Conservation (phyloP, 2,888 invertebrate genomes). For the Eupithecia inturbata region DNA sequence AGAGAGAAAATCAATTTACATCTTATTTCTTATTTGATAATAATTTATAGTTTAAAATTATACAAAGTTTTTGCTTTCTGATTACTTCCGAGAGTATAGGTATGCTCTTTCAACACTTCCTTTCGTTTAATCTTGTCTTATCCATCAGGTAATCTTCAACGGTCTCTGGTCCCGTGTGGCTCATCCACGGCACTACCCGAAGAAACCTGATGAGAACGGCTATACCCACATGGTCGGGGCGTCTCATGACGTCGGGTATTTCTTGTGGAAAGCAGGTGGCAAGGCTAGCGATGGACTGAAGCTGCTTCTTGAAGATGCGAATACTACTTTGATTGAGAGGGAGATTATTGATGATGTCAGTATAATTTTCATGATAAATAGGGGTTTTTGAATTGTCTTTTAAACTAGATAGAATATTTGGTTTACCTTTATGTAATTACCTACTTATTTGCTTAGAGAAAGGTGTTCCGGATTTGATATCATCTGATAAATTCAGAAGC, state of each 20-base stretch:
- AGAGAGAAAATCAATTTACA: too few relatives aligned
- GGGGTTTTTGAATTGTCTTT: too few relatives aligned
- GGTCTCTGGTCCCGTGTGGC: slow-evolving; percentile 74
- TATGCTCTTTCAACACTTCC: background rate
- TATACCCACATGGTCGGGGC: slow-evolving; percentile 77
- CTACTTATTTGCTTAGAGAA: too few relatives aligned
- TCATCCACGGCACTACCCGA: slow-evolving; percentile 72
- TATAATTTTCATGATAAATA: background rate
- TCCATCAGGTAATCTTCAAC: slow-evolving; percentile 68
- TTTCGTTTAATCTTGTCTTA: background rate
- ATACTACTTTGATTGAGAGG: slow-evolving; percentile 60
- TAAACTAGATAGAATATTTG: too few relatives aligned
- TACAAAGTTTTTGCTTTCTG: too few relatives aligned
- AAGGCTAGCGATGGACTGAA: slow-evolving; percentile 62
- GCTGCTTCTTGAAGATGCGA: slow-evolving; percentile 60
- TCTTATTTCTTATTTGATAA: too few relatives aligned
- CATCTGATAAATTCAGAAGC: too few relatives aligned
- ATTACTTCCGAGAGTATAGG: too few relatives aligned
- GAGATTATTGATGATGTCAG: slow-evolving; percentile 67
- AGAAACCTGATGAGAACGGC: slow-evolving; percentile 71
- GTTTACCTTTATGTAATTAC: too few relatives aligned
- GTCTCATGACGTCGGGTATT: slow-evolving; percentile 64
- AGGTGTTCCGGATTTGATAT: too few relatives aligned
- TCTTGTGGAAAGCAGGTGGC: slow-evolving; percentile 64
- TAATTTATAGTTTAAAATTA: too few relatives aligned